Base-by-base conservation (phyloP, 2,797 vertebrate genomes). In the Labroides dimidiatus region DNA sequence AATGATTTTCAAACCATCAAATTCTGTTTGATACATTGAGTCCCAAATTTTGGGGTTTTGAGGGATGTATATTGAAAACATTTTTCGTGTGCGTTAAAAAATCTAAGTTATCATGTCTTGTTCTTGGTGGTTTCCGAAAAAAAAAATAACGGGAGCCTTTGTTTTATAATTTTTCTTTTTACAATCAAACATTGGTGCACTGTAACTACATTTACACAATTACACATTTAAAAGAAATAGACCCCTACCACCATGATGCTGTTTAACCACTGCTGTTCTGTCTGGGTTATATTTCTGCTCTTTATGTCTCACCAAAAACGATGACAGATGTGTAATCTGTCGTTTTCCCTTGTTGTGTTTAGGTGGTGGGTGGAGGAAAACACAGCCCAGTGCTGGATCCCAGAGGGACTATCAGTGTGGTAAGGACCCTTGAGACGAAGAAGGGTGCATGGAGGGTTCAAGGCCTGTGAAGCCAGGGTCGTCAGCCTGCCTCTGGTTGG, bases 381-480 rank as follows among this genome's bases (percentile, higher is more conserved):
- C 75, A 91, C 81, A 90, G 90, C 90, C 82, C 91, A 93, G 84
- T 93, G 91, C 93, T 94, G 93, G 93, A 94, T 93, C 89, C 87
- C 86, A 83, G 84, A 93, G 89, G 90, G 92, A 91, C 85, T 42
- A 61, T 92, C 84, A 94, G 93, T 88, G 94, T 87, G 84, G 89
- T 92, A 91, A 94, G 94, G 92, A 93, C 93, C 92, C 91, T 93
- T 90, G 94, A 94, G 90, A 93, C 84, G 93, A 95, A 93, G 84
- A 73, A 91, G 92, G 89, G 95, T 97, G 96, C 95, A 99, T 99
- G 98, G 98, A 98, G 96, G 96, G 95, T 93, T 95, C 95, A 95
- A 94, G 94, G 95, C 93, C 95, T 83, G 72, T 84, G 14, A 95
- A 94, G 87, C 95, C 94, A 82, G 93, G 96, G 92, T 95, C 94